Evolutionary conservation across 2,888 invertebrate species (phyloP).

Genomic region (Pandemis corylana): DNA sequence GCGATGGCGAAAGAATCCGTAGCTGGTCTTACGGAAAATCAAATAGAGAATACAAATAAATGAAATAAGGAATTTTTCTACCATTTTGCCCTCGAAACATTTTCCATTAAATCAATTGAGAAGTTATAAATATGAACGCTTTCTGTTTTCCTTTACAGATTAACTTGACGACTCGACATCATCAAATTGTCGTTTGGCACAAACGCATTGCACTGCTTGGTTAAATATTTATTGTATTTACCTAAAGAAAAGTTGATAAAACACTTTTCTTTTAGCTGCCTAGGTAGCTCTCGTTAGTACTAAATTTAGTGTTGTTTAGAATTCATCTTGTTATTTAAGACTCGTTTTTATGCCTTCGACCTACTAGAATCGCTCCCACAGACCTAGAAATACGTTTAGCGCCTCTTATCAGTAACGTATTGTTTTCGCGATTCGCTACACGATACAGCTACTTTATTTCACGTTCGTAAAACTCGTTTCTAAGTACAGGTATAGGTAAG

Average conservation of each 20-base stretch:
- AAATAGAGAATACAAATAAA: neutral
- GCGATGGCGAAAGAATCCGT: constrained; percentile 33
- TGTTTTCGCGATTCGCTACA: constrained; percentile 35
- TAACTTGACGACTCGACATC: neutral
- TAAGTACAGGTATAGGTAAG: constrained; percentile 8
- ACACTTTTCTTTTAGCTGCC: neutral
- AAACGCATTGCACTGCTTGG: neutral
- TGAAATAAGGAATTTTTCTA: neutral
- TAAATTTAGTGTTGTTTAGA: constrained; percentile 11
- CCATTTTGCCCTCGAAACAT: neutral
- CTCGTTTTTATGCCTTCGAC: constrained; percentile 29
- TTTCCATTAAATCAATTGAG: neutral
- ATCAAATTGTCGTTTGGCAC: neutral
- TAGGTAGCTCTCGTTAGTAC: neutral
- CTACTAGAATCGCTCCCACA: constrained; percentile 36
- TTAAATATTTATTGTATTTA: constrained; percentile 1
- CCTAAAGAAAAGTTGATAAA: neutral
- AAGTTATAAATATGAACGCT: too few species aligned
- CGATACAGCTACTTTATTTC: constrained; percentile 12
- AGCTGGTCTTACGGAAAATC: neutral
- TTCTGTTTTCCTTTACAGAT: neutral
- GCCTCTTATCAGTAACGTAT: constrained; percentile 43
- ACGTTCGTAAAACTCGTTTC: constrained; percentile 27
- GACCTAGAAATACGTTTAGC: constrained; percentile 43
- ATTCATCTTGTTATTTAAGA: constrained; percentile 16